These are phyloP conservation scores for Turritopsis dohrnii DNA, from an alignment of 30 jellyfish, hydroid and myxozoan species.

Conservation along the genomic window DNA sequence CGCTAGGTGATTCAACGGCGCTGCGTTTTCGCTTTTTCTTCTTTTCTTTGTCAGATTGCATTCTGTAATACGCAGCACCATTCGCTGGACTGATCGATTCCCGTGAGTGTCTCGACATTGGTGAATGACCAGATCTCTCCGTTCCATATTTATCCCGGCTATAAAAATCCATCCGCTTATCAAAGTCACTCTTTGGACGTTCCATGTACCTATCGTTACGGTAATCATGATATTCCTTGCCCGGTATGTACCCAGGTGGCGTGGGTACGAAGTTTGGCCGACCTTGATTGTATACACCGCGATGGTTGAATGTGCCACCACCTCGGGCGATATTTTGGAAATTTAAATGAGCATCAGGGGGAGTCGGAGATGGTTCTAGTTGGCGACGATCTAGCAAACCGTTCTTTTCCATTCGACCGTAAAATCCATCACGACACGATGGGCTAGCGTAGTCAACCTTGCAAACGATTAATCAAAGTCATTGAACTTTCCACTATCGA, in stretches of 20 bases:
- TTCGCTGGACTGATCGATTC: conserved; percentile 50
- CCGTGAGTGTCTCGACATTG: conserved; percentile 73
- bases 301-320: conserved; percentile 20
- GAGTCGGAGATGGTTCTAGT: conserved; percentile 96
- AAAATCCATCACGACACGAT: conserved; percentile 89
- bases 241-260: neutral
- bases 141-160: conserved; percentile 53
- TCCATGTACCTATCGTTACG: conserved; percentile 1
- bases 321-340: conserved; percentile 31
- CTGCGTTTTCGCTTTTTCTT: conserved; percentile 53
- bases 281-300: conserved; percentile 7
- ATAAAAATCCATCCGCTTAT: conserved; percentile 38
- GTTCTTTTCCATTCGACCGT: conserved; percentile 80
- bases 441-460: conserved; percentile 98
- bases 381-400: conserved; percentile 85
- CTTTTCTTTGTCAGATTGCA: neutral
- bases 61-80: conserved; percentile 12
- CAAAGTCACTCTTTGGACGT: neutral
- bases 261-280: conserved; percentile 4
- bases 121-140: conserved; percentile 60
- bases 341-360: conserved; percentile 44
- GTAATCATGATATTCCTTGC: conserved; percentile 10
- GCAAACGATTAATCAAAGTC: neutral
- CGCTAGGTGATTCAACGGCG: conserved; percentile 5
- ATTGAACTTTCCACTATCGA: neutral